Evolutionary conservation across 2,888 invertebrate genomes (phyloP), one percentile per base, ranked within the genome.

Genomic region (Lucinisca nassula): DNA sequence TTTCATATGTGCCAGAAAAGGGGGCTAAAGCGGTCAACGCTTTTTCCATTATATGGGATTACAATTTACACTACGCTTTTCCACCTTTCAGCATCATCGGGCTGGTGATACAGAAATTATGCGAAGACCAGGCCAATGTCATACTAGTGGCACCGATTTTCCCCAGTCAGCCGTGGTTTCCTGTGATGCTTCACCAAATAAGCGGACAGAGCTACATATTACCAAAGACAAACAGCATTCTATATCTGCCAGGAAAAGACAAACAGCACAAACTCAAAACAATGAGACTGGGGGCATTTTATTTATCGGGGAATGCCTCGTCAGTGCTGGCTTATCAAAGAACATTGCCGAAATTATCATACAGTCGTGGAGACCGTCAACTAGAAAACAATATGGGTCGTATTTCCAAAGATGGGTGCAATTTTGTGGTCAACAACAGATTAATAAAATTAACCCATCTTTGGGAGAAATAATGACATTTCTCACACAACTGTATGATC

Each of bases 351-450:
- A 74, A 3, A 74, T 74, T 21, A 74, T 74, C 45, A 73, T 73
- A 24, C 37, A 35, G 30, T 35, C 73, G 17, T 73, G 73, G 73
- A 73, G 38, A n/a, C 12, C 38, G 12, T 45, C 74, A 17, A 74
- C 45, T 24, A 45, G 12, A 27, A 74, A 45, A 45, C 38, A 30
- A n/a, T 74, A 74, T 27, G 30, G 40, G 45, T 38, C 30, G n/a
- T 74, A 74, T 45, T 45, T 74, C 30, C 8, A 74, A 21, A 38
- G 45, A 45, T 73, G 74, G 74, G 45, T 74, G 38, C 38, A 74
- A 45, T 74, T n/a, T 30, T 61, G 55, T 55, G 38, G 17, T 38
- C 38, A 73, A 73, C 35, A 38, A 35, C 3, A 73, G 38, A 73
- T 24, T 24, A n/a, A n/a, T 27, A 40, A 40, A 30, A 45, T 45